phyloP scores from a whole-genome alignment of 2,797 vertebrate genomes.

The Thunnus albacares region DNA sequence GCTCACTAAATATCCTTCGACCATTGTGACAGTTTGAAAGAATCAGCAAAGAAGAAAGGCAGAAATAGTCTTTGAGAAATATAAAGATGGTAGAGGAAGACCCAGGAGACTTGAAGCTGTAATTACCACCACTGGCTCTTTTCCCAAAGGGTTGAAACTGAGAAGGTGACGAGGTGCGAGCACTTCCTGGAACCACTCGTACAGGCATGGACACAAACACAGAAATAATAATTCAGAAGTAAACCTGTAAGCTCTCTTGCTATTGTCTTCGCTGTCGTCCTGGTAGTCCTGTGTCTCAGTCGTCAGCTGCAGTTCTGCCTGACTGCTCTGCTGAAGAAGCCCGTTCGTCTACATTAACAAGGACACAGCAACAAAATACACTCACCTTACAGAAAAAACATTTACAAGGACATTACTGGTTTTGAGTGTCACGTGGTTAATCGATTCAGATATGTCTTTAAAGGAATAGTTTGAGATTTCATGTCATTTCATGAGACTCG shows the following conservation, averaged over 20 bases:
- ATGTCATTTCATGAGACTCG: background rate
- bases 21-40: constrained; percentile 9
- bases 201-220: background rate
- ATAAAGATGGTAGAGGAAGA: background rate
- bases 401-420: background rate
- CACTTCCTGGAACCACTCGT: background rate
- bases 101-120: background rate
- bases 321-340: constrained; percentile 91
- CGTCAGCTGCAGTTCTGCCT: constrained; percentile 90
- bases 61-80: background rate
- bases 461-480: background rate
- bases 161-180: background rate
- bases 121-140: background rate
- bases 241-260: constrained; percentile 94
- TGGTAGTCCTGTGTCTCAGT: constrained; percentile 89
- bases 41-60: background rate
- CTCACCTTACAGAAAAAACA: background rate
- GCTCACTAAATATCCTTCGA: background rate
- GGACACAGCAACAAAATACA: constrained; percentile 14
- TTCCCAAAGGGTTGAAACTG: background rate
- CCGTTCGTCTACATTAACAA: constrained; percentile 86
- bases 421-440: background rate
- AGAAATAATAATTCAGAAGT: constrained; percentile 10
- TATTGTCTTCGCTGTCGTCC: constrained; percentile 92
- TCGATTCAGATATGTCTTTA: background rate